phyloP scores from a whole-genome alignment of 2,888 invertebrate genomes.

The Apodemia duryi region DNA sequence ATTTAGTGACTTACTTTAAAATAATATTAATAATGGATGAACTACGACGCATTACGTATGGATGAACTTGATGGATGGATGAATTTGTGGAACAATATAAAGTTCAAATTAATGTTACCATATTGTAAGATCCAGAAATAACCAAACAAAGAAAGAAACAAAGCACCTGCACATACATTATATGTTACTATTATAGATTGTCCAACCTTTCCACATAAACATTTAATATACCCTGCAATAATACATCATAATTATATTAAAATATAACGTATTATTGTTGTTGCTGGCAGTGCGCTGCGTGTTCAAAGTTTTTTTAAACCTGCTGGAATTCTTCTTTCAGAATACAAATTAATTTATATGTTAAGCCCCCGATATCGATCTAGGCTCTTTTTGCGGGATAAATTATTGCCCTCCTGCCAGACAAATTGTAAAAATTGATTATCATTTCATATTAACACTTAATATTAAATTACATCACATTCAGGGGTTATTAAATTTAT shows the following conservation, averaged over 20 bases:
- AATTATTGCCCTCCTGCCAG: too few relatives aligned
- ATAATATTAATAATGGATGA: too few relatives aligned
- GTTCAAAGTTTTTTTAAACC: background rate
- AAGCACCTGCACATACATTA: background rate
- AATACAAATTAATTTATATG: background rate
- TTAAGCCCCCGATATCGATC: background rate
- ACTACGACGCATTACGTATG: too few relatives aligned
- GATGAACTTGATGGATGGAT: too few relatives aligned
- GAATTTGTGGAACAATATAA: background rate
- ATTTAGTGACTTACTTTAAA: too few relatives aligned
- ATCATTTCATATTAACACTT: too few relatives aligned
- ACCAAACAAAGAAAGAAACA: background rate
- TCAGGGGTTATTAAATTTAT: too few relatives aligned
- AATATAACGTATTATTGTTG: background rate
- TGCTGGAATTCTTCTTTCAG: background rate
- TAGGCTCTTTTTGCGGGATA: too few relatives aligned
- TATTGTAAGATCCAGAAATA: background rate
- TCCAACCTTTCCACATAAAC: background rate
- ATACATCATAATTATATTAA: slow-evolving; percentile 1
- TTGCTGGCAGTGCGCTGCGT: background rate
- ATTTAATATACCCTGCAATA: background rate
- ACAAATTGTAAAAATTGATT: too few relatives aligned
- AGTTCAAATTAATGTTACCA: background rate
- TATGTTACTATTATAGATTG: slow-evolving; percentile 5
- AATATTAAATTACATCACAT: too few relatives aligned